phyloP scores from a whole-genome alignment of 2,888 invertebrate species.

The Pecten maximus region DNA sequence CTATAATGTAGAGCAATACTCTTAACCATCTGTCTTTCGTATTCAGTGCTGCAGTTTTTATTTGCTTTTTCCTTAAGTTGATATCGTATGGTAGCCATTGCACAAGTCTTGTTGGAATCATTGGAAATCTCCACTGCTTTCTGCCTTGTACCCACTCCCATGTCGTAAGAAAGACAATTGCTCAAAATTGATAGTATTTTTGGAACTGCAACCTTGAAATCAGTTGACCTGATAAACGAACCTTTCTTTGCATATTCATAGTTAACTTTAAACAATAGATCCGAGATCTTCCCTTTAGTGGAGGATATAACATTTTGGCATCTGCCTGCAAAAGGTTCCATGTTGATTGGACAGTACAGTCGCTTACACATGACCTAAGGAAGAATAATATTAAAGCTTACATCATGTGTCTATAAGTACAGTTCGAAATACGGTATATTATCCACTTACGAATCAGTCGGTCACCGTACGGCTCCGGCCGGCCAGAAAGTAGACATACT shows the following conservation, averaged over 20 bases:
- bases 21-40: not conserved
- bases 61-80: not conserved
- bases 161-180: not conserved
- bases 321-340: not conserved
- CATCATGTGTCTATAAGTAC: too few species aligned
- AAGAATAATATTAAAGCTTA: too few species aligned
- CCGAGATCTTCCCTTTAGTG: not conserved
- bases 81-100: not conserved
- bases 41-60: not conserved
- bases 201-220: not conserved
- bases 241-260: not conserved
- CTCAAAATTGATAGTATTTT: not conserved
- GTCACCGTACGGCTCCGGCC: too few species aligned
- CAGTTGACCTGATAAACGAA: not conserved
- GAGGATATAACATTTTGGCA: not conserved
- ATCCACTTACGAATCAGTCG: too few species aligned
- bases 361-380: not conserved
- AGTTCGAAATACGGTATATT: too few species aligned
- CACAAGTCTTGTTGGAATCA: not conserved
- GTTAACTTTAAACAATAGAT: not conserved
- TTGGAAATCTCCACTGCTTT: not conserved
- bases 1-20: not conserved
- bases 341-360: constrained; percentile 8
- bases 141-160: not conserved
- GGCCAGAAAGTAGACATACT: too few species aligned